Base-by-base conservation (phyloP, 2,113 vertebrate species). In the Phoxinus phoxinus region DNA sequence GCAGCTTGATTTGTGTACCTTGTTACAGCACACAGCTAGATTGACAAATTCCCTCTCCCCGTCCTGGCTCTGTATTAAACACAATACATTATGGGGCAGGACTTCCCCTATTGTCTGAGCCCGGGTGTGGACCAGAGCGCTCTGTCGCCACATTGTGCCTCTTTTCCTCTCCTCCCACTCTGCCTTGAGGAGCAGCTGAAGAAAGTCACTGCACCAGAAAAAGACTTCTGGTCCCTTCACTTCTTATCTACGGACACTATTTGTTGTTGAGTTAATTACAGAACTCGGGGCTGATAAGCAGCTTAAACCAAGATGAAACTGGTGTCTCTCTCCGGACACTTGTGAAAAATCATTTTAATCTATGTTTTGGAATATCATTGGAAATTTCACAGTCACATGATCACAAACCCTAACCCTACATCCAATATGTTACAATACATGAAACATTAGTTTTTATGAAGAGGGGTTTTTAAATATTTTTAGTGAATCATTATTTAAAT, bases 41-140 rank as follows among this genome's bases (percentile, higher is more conserved):
- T 75, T 61, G 82, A 78, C 81, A 78, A 46, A 84, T 37, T 80
- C 74, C 67, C 84, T 37, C 15, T 81, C 58, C 73, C 53, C 69
- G 37, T 75, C 83, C 65, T 51, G 30, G 74, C 65, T 86, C 63
- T 37, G 37, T 77, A 51, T 51, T 85, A 65, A 86, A 85, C 73
- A 89, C 88, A 86, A 86, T 89, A 15, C 83, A 85, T 71, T 84
- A 85, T 72, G 72, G 61, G 79, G 59, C 82, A 48, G 77, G 61
- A 73, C 85, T 84, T 89, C 88, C 88, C 76, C 82, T 81, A 89
- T 86, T 86, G 87, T 84, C 65, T 77, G 65, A 23, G 15, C 6
- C 21, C 61, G 87, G 87, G 87, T 88, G 87, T 71, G 77, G 87
- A 85, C 25, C 67, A 73, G 77, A 35, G 51, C 30, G 17, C 37